Percentiles rank a stretch among this genome's conserved stretches.
phyloP scores from a whole-genome alignment of 1,140 invertebrate species.

The Rhopalosiphum maidis region DNA sequence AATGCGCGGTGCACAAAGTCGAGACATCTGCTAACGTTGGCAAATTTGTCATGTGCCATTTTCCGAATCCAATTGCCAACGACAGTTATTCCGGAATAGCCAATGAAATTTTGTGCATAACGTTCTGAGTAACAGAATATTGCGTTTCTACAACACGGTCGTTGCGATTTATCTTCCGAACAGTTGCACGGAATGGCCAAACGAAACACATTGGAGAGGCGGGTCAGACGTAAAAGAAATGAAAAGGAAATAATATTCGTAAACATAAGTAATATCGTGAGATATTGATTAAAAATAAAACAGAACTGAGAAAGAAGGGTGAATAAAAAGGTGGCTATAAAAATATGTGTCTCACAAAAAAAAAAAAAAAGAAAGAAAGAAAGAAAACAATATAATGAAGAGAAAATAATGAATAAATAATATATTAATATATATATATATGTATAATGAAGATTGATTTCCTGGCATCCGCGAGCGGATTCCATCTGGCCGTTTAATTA shows the following conservation, averaged over 20 bases:
- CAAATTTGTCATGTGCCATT: slow-evolving; percentile 36
- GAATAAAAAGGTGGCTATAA: slow-evolving; percentile 16
- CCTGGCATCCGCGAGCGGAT: slow-evolving; percentile 13
- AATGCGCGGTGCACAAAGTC: slow-evolving; percentile 8
- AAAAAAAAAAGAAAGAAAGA: neutral
- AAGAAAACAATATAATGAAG: neutral
- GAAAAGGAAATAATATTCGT: slow-evolving; percentile 48
- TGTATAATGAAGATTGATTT: slow-evolving; percentile 47
- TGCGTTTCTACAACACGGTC: slow-evolving; percentile 38
- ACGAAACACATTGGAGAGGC: neutral
- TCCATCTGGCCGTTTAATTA: slow-evolving; percentile 36
- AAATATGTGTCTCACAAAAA: slow-evolving; percentile 33
- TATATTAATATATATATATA: neutral
- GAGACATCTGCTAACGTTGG: slow-evolving; percentile 34
- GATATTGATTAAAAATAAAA: slow-evolving; percentile 52
- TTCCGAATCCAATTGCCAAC: slow-evolving; percentile 27
- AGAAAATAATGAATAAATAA: slow-evolving; percentile 5
- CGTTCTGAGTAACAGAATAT: slow-evolving; percentile 49
- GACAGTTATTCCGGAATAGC: slow-evolving; percentile 50
- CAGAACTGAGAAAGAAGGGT: neutral
- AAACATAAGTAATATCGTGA: slow-evolving; percentile 52
- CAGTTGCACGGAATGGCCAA: slow-evolving; percentile 56
- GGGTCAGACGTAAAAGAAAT: neutral
- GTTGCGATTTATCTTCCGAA: slow-evolving; percentile 54
- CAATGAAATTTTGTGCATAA: slow-evolving; percentile 50